These are phyloP conservation scores for Medauroidea extradentata DNA, from an alignment of 1,140 invertebrate species.

Conservation along the genomic window DNA sequence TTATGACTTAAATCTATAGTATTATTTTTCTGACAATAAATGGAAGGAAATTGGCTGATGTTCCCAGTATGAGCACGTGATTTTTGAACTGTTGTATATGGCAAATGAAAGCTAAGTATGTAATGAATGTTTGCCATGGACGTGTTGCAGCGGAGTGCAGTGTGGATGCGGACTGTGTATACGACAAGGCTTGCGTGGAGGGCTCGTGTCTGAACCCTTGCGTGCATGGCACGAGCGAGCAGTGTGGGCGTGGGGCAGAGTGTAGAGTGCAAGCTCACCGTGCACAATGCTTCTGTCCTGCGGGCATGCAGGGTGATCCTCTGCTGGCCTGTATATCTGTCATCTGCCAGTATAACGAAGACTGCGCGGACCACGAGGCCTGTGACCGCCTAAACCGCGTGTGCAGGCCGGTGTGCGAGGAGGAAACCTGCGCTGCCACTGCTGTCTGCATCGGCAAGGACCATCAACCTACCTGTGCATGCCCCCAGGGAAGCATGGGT, in stretches of 20 bases:
- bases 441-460: constrained; percentile 67
- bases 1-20: too few species aligned
- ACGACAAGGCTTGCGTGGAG: constrained; percentile 75
- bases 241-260: constrained; percentile 74
- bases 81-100: too few species aligned
- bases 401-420: constrained; percentile 76
- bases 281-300: constrained; percentile 75
- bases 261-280: constrained; percentile 69
- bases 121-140: too few species aligned
- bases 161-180: constrained; percentile 75
- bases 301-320: constrained; percentile 79
- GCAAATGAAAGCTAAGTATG: too few species aligned
- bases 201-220: constrained; percentile 79
- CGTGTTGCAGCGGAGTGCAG: constrained; percentile 74
- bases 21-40: background rate
- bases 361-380: constrained; percentile 79
- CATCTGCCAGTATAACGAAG: constrained; percentile 83
- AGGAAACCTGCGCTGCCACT: constrained; percentile 66
- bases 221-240: constrained; percentile 48
- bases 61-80: too few species aligned
- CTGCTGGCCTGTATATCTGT: constrained; percentile 74
- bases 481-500: constrained; percentile 66
- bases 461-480: constrained; percentile 75
- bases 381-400: constrained; percentile 80
- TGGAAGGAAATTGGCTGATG: background rate